These are phyloP conservation scores for Bothrops jararaca DNA, from an alignment of 2,113 vertebrate genomes.

Conservation along the genomic window DNA sequence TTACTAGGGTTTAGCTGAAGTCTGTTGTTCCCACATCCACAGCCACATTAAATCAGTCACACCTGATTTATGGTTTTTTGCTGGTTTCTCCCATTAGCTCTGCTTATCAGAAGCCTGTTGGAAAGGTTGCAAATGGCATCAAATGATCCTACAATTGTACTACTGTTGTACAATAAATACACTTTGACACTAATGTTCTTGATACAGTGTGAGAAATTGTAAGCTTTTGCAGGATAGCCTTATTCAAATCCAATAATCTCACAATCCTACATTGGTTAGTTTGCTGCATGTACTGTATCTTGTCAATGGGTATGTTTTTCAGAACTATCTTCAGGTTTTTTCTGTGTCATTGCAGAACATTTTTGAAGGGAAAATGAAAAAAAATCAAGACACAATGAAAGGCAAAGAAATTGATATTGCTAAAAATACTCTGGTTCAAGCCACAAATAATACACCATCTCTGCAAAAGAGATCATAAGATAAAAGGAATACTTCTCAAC, in stretches of 20 bases:
- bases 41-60: too few species aligned
- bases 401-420: background rate
- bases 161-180: too few species aligned
- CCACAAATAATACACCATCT: background rate
- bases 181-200: background rate
- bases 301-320: background rate
- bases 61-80: too few species aligned
- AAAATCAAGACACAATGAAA: background rate
- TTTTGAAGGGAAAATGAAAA: background rate
- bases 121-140: too few species aligned
- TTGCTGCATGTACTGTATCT: background rate
- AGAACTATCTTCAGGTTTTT: background rate
- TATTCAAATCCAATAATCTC: background rate
- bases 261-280: background rate
- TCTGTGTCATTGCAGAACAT: background rate
- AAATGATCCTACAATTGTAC: too few species aligned
- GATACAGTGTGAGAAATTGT: background rate
- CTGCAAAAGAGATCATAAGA: background rate
- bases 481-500: background rate
- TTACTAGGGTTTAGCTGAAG: too few species aligned
- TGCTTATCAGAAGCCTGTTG: background rate
- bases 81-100: too few species aligned
- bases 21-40: too few species aligned
- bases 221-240: background rate
- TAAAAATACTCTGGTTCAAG: constrained; percentile 5